Evolutionary conservation across 2,113 vertebrate genomes (phyloP), one percentile per base, ranked within the genome.

Genomic region (Archocentrus centrarchus): DNA sequence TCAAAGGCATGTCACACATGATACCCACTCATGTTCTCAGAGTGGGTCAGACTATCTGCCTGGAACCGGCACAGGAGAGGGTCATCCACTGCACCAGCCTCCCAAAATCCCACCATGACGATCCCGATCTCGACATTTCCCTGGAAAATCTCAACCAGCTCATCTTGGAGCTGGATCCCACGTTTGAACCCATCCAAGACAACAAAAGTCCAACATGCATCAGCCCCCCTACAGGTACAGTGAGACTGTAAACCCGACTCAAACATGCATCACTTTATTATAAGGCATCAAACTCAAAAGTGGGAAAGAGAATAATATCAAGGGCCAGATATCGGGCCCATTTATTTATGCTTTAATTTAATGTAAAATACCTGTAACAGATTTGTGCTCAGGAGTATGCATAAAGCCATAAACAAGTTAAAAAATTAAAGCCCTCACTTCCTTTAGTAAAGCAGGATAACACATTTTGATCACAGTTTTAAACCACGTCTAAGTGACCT

Each of bases 151-250:
- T 97, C 77, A 97, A 97, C 93, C 86, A 95, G 84, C 62, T 97
- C 81, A 97, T 97, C 80, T 87, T 97, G 2, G 97, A 97, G 59
- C 94, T 97, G 14, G 97, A 97, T 66, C 97, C 97, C 0, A 96
- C 94, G 14, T 97, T 97, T 55, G 93, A 97, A 85, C 96, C 94
- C 0, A 58, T 93, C 27, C 55, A 18, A 15, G 18, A 77, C 63
- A 76, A 41, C 73, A 83, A 55, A 61, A 90, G 85, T 14, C 73
- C 77, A 3, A 14, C 59, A 1, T 84, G 60, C 55, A 47, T 57
- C 82, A 90, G 84, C 41, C 79, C 83, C 4, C 32, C 82, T 2
- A 3, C 91, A 95, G 94, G 94, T 95, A 92, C 27, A 79, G 41
- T 44, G 2, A 41, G 55, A 0, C 35, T 41, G n/a, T 18, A 27